A percentile compares a stretch with the other conserved stretches of the same genome.
These are phyloP conservation scores for Gnatocerus cornutus DNA, from an alignment of 2,888 invertebrate species.

Conservation along the genomic window DNA sequence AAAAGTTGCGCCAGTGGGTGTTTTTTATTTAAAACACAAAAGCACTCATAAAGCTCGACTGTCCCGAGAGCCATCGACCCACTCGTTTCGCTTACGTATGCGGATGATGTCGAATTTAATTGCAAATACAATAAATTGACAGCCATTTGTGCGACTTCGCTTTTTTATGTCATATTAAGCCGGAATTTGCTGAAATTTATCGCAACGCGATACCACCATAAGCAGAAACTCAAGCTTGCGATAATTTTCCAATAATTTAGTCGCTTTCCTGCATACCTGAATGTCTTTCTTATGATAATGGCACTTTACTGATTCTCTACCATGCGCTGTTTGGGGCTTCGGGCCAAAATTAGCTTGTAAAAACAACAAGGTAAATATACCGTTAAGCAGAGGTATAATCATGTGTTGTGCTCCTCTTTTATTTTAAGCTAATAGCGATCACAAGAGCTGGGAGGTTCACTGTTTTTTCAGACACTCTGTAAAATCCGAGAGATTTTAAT, in stretches of 20 bases:
- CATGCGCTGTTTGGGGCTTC: slow-evolving; percentile 1
- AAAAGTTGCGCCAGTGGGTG: slow-evolving; percentile 16
- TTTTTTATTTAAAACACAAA: slow-evolving; percentile 17
- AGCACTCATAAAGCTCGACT: slow-evolving; percentile 28
- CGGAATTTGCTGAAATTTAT: slow-evolving; percentile 17
- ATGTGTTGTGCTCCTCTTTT: slow-evolving; percentile 20
- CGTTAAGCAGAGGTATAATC: slow-evolving; percentile 31
- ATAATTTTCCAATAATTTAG: slow-evolving; percentile 20
- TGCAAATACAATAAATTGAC: slow-evolving; percentile 35
- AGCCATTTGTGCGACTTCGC: slow-evolving; percentile 11
- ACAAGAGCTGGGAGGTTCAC: background rate
- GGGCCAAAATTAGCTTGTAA: slow-evolving; percentile 26
- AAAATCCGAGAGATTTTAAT: background rate
- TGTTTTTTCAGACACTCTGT: background rate
- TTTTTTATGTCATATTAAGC: slow-evolving; percentile 20
- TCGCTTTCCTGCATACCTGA: background rate
- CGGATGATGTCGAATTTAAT: slow-evolving; percentile 35
- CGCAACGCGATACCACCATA: slow-evolving; percentile 5
- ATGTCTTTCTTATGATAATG: slow-evolving; percentile 31
- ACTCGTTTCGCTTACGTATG: slow-evolving; percentile 34
- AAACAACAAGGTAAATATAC: slow-evolving; percentile 13
- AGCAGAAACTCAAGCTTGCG: background rate
- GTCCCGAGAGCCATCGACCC: slow-evolving; percentile 38
- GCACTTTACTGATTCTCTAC: slow-evolving; percentile 18
- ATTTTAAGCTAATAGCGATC: slow-evolving; percentile 5